Base-by-base conservation (phyloP, 2,888 invertebrate species). In the Tridacna crocea region DNA sequence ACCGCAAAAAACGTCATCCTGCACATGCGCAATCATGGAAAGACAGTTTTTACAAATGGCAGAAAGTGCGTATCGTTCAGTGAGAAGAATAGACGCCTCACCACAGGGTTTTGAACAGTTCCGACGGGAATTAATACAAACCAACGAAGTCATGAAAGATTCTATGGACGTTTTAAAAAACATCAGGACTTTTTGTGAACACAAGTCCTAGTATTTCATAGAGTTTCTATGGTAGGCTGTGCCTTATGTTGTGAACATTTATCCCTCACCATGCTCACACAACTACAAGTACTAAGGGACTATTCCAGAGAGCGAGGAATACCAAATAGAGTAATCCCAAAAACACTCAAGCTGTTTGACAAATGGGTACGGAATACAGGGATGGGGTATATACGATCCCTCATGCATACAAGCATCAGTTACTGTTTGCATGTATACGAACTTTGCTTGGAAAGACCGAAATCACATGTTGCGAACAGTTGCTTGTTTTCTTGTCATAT, bases 11-110 rank as follows among this genome's bases (percentile, higher is more conserved):
- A 76, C 82, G n/a, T 78, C 82, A 12, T 84, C 85, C 80, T 91
- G 91, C 86, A 84, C 89, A 84, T 91, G 91, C 87, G 88, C 89
- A 73, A 85, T 88, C 26, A 90, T 91, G 88, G 89, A 90, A 63
- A 87, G 82, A 72, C 87, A 90, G 76, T 90, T 90, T 79, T 79
- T 91, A 76, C 87, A 89, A 79, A 89, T 90, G 90, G 91, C 90
- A 10, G 89, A 89, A 58, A 88, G 89, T 65, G 91, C 91, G 0
- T 91, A 91, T 76, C 84, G 87, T 36, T 84, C 88, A 22, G 88
- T 91, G 17, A 75, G 90, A 12, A 78, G 90, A 51, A 84, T 85
- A 13, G 91, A 90, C 70, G 82, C 83, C 13, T 85, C 88, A 11
- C 81, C 88, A 11, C 84, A 83, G 12, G 88, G 89, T 19, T 90